Conservation (phyloP, 2,888 invertebrate genomes). For the Dendrolimus houi region DNA sequence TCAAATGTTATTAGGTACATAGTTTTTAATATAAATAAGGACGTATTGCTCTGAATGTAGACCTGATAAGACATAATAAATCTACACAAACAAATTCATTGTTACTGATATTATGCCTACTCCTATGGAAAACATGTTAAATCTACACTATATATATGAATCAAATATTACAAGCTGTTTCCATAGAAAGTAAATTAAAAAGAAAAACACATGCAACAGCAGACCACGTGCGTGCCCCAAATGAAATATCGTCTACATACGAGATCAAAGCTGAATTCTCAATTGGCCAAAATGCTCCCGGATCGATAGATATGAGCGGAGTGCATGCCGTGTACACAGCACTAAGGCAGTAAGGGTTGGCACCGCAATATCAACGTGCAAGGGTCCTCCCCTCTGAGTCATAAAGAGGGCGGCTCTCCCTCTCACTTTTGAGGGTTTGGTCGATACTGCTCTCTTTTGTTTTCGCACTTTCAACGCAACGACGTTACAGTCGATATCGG, state of each 20-base stretch:
- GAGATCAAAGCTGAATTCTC: slow-evolving; percentile 12
- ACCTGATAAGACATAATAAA: too few relatives aligned
- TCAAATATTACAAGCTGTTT: too few relatives aligned
- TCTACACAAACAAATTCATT: too few relatives aligned
- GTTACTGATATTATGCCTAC: too few relatives aligned
- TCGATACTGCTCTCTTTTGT: slow-evolving; percentile 74
- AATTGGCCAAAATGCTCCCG: slow-evolving; percentile 19
- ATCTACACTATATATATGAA: too few relatives aligned
- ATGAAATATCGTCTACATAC: not conserved
- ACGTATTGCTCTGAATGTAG: too few relatives aligned
- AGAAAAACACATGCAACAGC: not conserved
- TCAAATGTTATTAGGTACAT: too few relatives aligned
- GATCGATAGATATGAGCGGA: slow-evolving; percentile 54
- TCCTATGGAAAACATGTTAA: too few relatives aligned
- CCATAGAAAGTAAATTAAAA: not conserved
- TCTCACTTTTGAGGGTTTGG: slow-evolving; percentile 71
- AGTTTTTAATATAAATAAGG: too few relatives aligned
- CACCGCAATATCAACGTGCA: slow-evolving; percentile 58
- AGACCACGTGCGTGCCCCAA: not conserved
- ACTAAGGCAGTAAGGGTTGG: slow-evolving; percentile 55
- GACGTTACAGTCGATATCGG: slow-evolving; percentile 19
- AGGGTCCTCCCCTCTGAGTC: slow-evolving; percentile 74
- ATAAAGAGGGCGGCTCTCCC: slow-evolving; percentile 71
- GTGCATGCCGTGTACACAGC: slow-evolving; percentile 48
- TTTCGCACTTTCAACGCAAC: slow-evolving; percentile 54